Evolutionary conservation across 2,888 invertebrate species (phyloP), one percentile per base, ranked within the genome.

Genomic region (Drosophila testacea): DNA sequence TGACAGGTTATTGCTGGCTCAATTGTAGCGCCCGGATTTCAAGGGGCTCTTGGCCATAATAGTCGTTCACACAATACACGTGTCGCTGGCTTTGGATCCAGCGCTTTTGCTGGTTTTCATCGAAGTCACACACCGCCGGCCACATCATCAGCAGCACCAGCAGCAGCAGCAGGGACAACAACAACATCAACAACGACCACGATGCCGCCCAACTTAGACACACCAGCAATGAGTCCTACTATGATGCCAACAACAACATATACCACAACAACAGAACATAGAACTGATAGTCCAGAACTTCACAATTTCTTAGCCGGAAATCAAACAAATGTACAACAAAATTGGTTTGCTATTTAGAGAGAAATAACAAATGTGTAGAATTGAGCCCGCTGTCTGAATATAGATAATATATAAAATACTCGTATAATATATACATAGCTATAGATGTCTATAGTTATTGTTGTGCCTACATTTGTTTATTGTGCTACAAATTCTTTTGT

Each of bases 1-100:
- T 61, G 78, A 59, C 56, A 92, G 91, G 89, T 92, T 73, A 91
- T 92, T 73, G 91, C 92, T 73, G 92, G 92, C 72, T 92, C 92
- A 44, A 91, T 92, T 79, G 90, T 92, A 63, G 91, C 91, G 63
- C 92, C 91, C 48, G 91, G 91, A 88, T 92, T 92, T 79, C 83
- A 91, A 73, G 91, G 92, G 67, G 92, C 91, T 41, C 81, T 92
- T 57, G 87, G 92, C 66, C 90, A 92, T 69, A 91, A 91, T 72
- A 91, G 83, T 79, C 91, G 91, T 64, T 84, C 92, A 51, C 91
- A 91, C 74, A 91, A 89, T 79, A 77, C 91, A 41, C 89, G 89
- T 47, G 50, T 75, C 57, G 62, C 76, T 59, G 82, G 77, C 66
- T 77, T 77, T 44, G 84, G 84, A 63, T 52, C 81, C 41, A 66